Base-by-base conservation (phyloP, 2,797 vertebrate species). In the Nothura maculosa region DNA sequence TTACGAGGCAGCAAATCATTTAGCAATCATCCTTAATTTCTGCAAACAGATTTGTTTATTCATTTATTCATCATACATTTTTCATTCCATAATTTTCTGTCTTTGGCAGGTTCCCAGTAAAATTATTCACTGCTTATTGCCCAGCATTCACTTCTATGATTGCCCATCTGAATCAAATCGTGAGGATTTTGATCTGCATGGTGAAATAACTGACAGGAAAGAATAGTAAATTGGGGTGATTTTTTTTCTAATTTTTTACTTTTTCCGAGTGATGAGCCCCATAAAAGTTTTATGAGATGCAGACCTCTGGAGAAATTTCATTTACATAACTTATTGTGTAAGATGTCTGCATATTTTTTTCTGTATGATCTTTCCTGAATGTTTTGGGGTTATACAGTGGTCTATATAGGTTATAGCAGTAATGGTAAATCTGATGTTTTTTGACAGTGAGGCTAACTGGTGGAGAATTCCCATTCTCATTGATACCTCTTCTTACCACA, bases 1-100 rank as follows among this genome's bases (percentile, higher is more conserved):
- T 87, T 72, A 32, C 73, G 34, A 90, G 27, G 84, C 30, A 86
- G 34, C 60, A 93, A 88, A 70, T 87, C 42, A 36, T 45, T 42
- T 30, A 76, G 24, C 50, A 84, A 66, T 74, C 57, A 89, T 25
- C 61, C 28, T 47, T 82, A 86, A 90, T 81, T 90, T 91, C 63
- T 89, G 30, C n/a, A 91, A 93, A 74, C 24, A 80, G n/a, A 69
- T 89, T 55, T 95, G 47, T 89, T 94, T 88, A 79, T 84, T 66
- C 47, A 81, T 90, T 72, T 88, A 69, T 91, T 93, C 22, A 50
- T 48, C 27, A 50, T 85, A 81, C 30, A 55, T 82, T 91, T 87
- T 83, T 64, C n/a, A 34, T 81, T 89, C 43, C 32, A 45, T 67
- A 75, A 62, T 81, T 88, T 94, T 81, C 70, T 73, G 27, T 7